These are phyloP conservation scores for Caradrina kadenii DNA, from an alignment of 2,888 invertebrate species.

Conservation along the genomic window DNA sequence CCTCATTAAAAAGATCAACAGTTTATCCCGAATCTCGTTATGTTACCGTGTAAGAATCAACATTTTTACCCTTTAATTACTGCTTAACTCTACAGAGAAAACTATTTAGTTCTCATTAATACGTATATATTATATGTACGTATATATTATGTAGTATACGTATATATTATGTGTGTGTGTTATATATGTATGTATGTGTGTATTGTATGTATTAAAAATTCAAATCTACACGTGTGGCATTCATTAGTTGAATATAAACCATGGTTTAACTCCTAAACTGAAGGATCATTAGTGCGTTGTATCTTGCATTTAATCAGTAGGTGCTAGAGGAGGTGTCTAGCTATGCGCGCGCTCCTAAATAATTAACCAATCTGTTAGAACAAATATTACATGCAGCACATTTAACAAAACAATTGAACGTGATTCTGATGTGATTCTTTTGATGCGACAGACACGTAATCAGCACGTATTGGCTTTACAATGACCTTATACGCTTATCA, in stretches of 20 bases:
- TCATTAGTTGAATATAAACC: conserved; percentile 5
- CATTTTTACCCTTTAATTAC: not conserved
- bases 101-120: not conserved
- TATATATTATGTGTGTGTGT: too few relatives aligned
- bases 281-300: conserved; percentile 1
- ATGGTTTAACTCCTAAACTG: not conserved
- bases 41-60: not conserved
- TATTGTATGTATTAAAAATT: conserved; percentile 22
- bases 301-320: not conserved
- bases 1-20: not conserved
- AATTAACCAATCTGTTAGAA: not conserved
- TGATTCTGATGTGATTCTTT: not conserved
- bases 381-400: not conserved
- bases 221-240: not conserved
- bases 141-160: too few relatives aligned
- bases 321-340: not conserved
- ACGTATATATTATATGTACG: too few relatives aligned
- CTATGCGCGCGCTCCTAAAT: not conserved
- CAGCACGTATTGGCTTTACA: conserved; percentile 12
- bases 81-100: not conserved
- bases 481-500: conserved; percentile 41
- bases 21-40: not conserved
- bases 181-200: too few relatives aligned
- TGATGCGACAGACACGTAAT: not conserved
- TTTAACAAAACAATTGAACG: not conserved